phyloP scores from a whole-genome alignment of 2,113 vertebrate species.

The Silurus asotus region DNA sequence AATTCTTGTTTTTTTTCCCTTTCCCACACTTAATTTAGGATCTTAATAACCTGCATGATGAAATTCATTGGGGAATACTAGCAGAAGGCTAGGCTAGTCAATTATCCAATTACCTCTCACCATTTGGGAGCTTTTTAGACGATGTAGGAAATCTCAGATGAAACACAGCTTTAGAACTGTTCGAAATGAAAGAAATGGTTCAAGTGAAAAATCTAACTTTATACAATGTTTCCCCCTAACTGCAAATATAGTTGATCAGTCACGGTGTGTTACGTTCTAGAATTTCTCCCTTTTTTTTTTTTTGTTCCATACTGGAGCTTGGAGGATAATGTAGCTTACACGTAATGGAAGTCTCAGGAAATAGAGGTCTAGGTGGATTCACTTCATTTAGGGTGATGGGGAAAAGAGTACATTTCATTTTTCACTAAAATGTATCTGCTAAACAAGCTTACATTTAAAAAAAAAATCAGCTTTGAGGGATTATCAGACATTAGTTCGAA shows the following conservation, averaged over 20 bases:
- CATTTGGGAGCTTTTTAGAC: constrained; percentile 36
- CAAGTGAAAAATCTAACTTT: constrained; percentile 23
- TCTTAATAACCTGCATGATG: constrained; percentile 40
- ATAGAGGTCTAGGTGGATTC: background rate
- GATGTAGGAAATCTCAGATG: background rate
- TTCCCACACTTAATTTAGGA: constrained; percentile 42
- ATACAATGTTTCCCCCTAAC: constrained; percentile 7
- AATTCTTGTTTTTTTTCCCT: background rate
- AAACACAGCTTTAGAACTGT: constrained; percentile 12
- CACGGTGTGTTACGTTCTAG: constrained; percentile 1
- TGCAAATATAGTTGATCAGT: constrained; percentile 16
- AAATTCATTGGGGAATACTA: constrained; percentile 32
- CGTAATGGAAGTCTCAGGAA: background rate
- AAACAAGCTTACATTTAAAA: background rate
- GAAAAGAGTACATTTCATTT: background rate
- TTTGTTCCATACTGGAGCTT: background rate
- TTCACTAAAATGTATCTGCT: background rate
- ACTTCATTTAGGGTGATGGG: background rate
- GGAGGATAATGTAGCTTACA: background rate
- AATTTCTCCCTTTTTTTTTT: background rate
- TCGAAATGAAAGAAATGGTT: constrained; percentile 8
- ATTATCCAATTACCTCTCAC: constrained; percentile 47
- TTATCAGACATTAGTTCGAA: background rate
- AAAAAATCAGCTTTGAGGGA: background rate
- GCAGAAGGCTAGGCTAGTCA: constrained; percentile 45